Conservation (phyloP, 2,113 vertebrate species). For the Empidonax traillii region DNA sequence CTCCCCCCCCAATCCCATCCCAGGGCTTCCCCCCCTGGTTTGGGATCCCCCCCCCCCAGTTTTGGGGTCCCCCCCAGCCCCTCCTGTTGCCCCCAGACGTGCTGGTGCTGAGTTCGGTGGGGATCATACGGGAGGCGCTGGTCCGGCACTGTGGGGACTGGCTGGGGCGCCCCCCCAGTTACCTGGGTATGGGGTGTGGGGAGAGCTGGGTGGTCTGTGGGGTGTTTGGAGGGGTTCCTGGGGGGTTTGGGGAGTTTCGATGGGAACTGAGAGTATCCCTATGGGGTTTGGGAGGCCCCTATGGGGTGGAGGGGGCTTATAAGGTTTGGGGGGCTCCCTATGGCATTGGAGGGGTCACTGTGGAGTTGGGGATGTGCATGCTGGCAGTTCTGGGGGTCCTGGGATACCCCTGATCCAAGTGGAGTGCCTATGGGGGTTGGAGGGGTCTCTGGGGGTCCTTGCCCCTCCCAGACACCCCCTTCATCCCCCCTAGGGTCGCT, state of each 20-base stretch:
- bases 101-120: background rate
- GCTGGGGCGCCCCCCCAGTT: background rate
- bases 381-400: background rate
- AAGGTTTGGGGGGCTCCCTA: background rate
- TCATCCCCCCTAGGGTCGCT: background rate
- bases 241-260: background rate
- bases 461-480: background rate
- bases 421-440: background rate
- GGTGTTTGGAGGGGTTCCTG: background rate
- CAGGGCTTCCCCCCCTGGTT: background rate
- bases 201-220: background rate
- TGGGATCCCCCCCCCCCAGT: background rate
- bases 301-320: too few relatives aligned
- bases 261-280: background rate
- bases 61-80: background rate
- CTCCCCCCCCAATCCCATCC: too few relatives aligned
- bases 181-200: background rate
- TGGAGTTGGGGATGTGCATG: background rate
- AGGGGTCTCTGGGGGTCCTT: background rate
- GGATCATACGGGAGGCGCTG: background rate
- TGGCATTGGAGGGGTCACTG: background rate
- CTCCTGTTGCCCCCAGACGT: background rate
- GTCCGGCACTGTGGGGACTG: background rate
- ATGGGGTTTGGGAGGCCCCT: background rate
- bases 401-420: background rate